phyloP scores from a whole-genome alignment of 2,113 vertebrate species.

The Petrocephalus zakoni region DNA sequence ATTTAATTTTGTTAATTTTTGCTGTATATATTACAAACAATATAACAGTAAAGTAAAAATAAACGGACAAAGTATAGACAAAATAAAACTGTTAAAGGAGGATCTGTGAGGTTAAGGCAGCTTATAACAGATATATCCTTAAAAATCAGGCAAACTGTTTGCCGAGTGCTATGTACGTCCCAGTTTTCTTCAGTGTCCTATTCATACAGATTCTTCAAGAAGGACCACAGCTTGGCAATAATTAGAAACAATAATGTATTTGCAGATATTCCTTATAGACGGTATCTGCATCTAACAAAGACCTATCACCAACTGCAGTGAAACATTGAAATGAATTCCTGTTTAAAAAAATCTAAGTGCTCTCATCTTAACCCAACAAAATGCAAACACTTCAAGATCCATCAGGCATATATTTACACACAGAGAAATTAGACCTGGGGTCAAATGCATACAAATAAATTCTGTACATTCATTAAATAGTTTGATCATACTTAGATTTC shows the following conservation, averaged over 20 bases:
- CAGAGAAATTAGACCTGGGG: neutral
- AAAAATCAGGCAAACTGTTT: neutral
- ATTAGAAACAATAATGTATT: neutral
- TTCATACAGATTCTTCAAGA: neutral
- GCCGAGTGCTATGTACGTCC: neutral
- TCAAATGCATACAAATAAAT: constrained; percentile 11
- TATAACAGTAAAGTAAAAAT: constrained; percentile 33
- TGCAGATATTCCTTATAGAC: neutral
- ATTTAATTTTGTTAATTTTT: constrained; percentile 42
- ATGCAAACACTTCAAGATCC: neutral
- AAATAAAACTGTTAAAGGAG: neutral
- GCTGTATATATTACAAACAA: constrained; percentile 47
- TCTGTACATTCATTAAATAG: neutral
- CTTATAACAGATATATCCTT: constrained; percentile 34
- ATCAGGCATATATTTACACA: neutral
- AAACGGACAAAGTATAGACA: constrained; percentile 28
- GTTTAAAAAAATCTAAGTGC: neutral
- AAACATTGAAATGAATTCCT: neutral
- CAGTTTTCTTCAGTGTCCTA: neutral
- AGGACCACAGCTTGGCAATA: constrained; percentile 21
- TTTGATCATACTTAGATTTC: too few species aligned
- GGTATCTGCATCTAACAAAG: neutral
- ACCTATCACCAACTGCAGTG: neutral
- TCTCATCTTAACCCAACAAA: constrained; percentile 5
- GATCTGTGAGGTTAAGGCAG: constrained; percentile 52